Conservation (phyloP, 2,888 invertebrate species). For the Aricia artaxerxes region DNA sequence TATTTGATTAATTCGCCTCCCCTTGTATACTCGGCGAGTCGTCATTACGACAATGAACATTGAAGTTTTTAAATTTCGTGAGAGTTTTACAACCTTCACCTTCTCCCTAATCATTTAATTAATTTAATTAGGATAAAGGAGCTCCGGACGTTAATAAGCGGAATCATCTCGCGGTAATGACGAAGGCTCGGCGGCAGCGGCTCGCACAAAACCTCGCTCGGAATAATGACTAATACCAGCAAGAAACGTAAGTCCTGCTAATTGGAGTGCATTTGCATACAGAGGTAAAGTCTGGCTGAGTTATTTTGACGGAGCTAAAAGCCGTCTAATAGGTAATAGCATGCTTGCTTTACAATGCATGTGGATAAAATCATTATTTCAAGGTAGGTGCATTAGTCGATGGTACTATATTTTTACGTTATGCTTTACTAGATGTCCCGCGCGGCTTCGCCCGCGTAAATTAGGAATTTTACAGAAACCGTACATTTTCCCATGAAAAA, state of each 20-base stretch:
- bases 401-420: too few relatives aligned
- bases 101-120: slow-evolving; percentile 75
- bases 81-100: slow-evolving; percentile 77
- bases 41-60: slow-evolving; percentile 73
- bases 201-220: slow-evolving; percentile 61
- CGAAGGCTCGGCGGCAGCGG: slow-evolving; percentile 47
- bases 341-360: not conserved
- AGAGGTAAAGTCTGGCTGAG: slow-evolving; percentile 67
- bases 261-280: slow-evolving; percentile 78
- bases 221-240: slow-evolving; percentile 74
- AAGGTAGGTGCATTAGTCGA: not conserved
- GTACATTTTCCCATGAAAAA: too few relatives aligned
- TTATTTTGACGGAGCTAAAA: slow-evolving; percentile 69
- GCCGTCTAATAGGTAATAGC: slow-evolving; percentile 52
- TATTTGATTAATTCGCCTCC: slow-evolving; percentile 81
- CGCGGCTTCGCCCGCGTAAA: too few relatives aligned
- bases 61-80: slow-evolving; percentile 77
- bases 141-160: slow-evolving; percentile 77
- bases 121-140: slow-evolving; percentile 74
- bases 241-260: slow-evolving; percentile 71
- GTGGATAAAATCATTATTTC: not conserved
- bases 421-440: too few relatives aligned
- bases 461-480: too few relatives aligned
- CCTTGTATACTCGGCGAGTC: slow-evolving; percentile 78
- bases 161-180: slow-evolving; percentile 68